phyloP scores from a whole-genome alignment of 2,888 invertebrate genomes.

The Nasonovia ribisnigri region DNA sequence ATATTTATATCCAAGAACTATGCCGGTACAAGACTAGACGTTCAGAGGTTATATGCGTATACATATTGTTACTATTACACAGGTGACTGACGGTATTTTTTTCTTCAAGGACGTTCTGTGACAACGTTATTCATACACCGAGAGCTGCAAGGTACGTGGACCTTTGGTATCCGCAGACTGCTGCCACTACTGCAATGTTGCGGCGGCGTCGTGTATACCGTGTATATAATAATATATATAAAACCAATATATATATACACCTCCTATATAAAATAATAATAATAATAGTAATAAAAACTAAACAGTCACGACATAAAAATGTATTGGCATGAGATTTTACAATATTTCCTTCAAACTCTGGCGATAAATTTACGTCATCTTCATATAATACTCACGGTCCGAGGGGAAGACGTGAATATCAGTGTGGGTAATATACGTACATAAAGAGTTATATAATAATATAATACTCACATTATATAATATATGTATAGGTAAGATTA shows the following conservation, averaged over 20 bases:
- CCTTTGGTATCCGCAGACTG: conserved; percentile 33
- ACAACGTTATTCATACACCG: conserved; percentile 48
- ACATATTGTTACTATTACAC: conserved; percentile 10
- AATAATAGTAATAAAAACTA: conserved; percentile 21
- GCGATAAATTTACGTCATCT: conserved; percentile 50
- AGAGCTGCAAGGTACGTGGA: conserved; percentile 27
- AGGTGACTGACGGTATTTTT: conserved; percentile 32
- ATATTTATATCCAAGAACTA: background rate
- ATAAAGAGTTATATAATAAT: background rate
- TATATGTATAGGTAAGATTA: background rate
- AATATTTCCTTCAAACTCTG: conserved; percentile 39
- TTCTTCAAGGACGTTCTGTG: conserved; percentile 40
- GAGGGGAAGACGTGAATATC: background rate
- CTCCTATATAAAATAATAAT: background rate
- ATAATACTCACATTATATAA: background rate
- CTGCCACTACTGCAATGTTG: background rate
- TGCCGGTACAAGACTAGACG: background rate
- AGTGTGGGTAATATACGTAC: background rate
- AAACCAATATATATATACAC: background rate
- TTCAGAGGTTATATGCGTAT: background rate
- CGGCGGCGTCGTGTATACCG: background rate
- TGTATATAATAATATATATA: background rate
- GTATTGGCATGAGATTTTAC: conserved; percentile 48
- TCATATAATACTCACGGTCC: background rate
- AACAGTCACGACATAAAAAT: conserved; percentile 54